Evolutionary conservation across 2,888 invertebrate genomes (phyloP).

Genomic region (Amphipyra tragopoginis): DNA sequence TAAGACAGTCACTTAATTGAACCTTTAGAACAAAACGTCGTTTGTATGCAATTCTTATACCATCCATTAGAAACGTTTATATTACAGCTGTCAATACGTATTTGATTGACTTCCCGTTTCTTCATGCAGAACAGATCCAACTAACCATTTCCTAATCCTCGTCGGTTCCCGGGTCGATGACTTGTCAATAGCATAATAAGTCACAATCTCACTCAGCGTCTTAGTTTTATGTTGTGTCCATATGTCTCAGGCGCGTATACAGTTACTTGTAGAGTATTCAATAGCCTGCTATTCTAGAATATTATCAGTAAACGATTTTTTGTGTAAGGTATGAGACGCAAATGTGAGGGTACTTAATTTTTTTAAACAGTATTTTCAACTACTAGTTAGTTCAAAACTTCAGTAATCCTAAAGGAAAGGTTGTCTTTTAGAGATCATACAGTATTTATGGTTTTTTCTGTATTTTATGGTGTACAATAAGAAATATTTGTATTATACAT

Average conservation of each 20-base stretch:
- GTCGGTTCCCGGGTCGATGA: slow-evolving; percentile 79
- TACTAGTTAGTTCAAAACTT: too few species aligned
- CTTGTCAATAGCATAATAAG: slow-evolving; percentile 72
- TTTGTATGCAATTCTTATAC: slow-evolving; percentile 40
- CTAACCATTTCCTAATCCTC: slow-evolving; percentile 79
- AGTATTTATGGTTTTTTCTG: too few species aligned
- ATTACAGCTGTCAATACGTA: slow-evolving; percentile 44
- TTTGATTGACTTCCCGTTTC: slow-evolving; percentile 61
- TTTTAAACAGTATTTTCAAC: too few species aligned
- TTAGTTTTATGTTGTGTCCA: slow-evolving; percentile 58
- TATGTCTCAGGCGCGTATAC: slow-evolving; percentile 5
- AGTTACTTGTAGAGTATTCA: slow-evolving; percentile 1
- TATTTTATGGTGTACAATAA: too few species aligned
- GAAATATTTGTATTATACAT: too few species aligned
- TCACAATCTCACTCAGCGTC: slow-evolving; percentile 76
- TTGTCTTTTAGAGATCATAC: too few species aligned
- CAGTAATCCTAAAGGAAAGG: too few species aligned
- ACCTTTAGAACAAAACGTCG: slow-evolving; percentile 54
- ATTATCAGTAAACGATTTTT: too few species aligned
- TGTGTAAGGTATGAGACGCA: too few species aligned
- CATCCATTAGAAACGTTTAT: slow-evolving; percentile 33
- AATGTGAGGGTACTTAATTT: too few species aligned
- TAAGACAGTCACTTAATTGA: slow-evolving; percentile 58
- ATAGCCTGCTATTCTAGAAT: too few species aligned
- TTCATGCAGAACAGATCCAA: slow-evolving; percentile 69